Conservation (phyloP, 1,140 invertebrate species). For the Ridgeia piscesae region DNA sequence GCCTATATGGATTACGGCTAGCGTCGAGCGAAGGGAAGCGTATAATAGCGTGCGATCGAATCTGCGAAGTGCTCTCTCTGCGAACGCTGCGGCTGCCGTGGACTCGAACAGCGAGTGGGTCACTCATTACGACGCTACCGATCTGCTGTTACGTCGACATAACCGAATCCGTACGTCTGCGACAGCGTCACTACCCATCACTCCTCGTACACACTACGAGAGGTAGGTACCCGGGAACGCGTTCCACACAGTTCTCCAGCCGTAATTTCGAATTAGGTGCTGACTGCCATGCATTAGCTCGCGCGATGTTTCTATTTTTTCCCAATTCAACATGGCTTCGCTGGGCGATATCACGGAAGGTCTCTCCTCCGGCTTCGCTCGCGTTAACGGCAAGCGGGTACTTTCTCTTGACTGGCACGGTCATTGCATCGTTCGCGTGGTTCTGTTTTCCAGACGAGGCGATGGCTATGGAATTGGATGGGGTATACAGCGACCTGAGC, state of each 20-base stretch:
- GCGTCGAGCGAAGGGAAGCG: not conserved
- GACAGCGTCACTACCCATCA: not conserved
- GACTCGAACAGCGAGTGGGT: not conserved
- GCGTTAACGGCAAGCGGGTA: not conserved
- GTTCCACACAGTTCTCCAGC: not conserved
- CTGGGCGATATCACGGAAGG: not conserved
- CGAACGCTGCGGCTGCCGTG: not conserved
- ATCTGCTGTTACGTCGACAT: not conserved
- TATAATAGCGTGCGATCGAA: not conserved
- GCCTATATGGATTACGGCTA: not conserved
- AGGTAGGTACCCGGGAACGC: not conserved
- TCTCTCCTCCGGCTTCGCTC: not conserved
- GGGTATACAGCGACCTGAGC: not conserved
- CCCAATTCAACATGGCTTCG: not conserved
- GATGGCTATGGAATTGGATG: not conserved
- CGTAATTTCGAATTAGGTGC: not conserved
- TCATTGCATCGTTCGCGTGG: not conserved
- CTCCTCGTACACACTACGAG: not conserved
- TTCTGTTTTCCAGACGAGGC: not conserved
- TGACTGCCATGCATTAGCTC: not conserved
- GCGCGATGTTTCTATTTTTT: not conserved
- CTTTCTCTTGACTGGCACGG: not conserved
- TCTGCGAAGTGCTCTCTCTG: not conserved
- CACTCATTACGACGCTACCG: not conserved
- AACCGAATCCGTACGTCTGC: not conserved